phyloP scores from a whole-genome alignment of 2,113 vertebrate genomes.

The Corynorhinus townsendii region DNA sequence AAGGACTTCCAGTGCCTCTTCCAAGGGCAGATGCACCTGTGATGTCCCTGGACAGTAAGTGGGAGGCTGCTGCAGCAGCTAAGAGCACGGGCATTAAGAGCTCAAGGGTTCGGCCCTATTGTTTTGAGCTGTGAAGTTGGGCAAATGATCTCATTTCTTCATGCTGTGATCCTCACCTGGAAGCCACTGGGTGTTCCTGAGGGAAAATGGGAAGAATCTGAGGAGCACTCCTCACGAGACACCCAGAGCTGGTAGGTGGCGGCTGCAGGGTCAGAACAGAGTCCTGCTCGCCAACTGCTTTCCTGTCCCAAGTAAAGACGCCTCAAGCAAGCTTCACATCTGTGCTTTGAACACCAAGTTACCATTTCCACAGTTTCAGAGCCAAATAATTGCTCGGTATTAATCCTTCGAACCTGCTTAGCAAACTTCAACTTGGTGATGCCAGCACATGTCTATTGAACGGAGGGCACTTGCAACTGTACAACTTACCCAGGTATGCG shows the following conservation, averaged over 20 bases:
- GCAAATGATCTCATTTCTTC: conserved; percentile 11
- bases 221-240: not conserved
- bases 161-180: not conserved
- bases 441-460: conserved; percentile 31
- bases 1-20: not conserved
- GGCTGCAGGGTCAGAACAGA: not conserved
- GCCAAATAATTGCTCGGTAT: conserved; percentile 67
- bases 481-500: conserved; percentile 42
- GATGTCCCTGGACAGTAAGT: not conserved
- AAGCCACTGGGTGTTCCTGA: not conserved
- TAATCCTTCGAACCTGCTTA: conserved; percentile 69
- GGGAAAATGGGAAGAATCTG: not conserved
- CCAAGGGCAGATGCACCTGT: not conserved
- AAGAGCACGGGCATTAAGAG: not conserved
- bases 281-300: not conserved
- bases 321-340: not conserved
- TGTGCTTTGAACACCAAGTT: conserved; percentile 31
- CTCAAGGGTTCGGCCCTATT: not conserved
- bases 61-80: not conserved
- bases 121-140: not conserved
- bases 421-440: conserved; percentile 45
- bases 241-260: not conserved
- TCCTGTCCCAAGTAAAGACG: not conserved
- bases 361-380: conserved; percentile 57
- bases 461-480: not conserved